phyloP scores from a whole-genome alignment of 2,888 invertebrate genomes.

The Ochlodes sylvanus region DNA sequence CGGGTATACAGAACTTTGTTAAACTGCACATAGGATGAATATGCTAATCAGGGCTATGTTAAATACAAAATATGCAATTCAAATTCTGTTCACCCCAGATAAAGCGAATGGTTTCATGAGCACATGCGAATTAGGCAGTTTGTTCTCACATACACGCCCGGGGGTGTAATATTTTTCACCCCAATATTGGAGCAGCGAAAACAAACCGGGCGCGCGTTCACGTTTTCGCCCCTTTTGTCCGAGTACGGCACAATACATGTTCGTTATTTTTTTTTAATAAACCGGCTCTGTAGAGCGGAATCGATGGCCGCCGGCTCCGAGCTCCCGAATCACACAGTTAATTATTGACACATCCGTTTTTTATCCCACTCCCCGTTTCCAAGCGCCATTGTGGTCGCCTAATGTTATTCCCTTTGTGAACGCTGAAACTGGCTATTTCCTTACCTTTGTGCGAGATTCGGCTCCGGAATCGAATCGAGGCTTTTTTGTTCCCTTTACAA shows the following conservation, averaged over 20 bases:
- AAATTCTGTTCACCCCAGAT: slow-evolving; percentile 26
- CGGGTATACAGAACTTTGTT: too few relatives aligned
- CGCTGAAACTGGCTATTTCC: slow-evolving; percentile 73
- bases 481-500: slow-evolving; percentile 56
- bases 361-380: slow-evolving; percentile 59
- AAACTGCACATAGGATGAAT: slow-evolving; percentile 1
- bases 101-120: slow-evolving; percentile 44
- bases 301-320: slow-evolving; percentile 75
- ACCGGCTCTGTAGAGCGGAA: slow-evolving; percentile 60
- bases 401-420: slow-evolving; percentile 68
- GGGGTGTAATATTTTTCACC: slow-evolving; percentile 84
- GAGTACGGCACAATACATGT: slow-evolving; percentile 61
- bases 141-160: slow-evolving; percentile 67
- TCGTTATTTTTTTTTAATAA: slow-evolving; percentile 68
- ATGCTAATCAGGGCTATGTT: slow-evolving; percentile 50
- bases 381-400: slow-evolving; percentile 67
- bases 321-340: slow-evolving; percentile 78
- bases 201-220: slow-evolving; percentile 52
- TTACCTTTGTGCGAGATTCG: slow-evolving; percentile 67
- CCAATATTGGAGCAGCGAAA: slow-evolving; percentile 64
- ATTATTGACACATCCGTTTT: slow-evolving; percentile 84
- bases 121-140: slow-evolving; percentile 54
- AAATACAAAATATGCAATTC: slow-evolving; percentile 54
- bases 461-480: slow-evolving; percentile 40
- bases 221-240: slow-evolving; percentile 66